These are phyloP conservation scores for Aporophyla lueneburgensis DNA, from an alignment of 2,888 invertebrate species.

Conservation along the genomic window DNA sequence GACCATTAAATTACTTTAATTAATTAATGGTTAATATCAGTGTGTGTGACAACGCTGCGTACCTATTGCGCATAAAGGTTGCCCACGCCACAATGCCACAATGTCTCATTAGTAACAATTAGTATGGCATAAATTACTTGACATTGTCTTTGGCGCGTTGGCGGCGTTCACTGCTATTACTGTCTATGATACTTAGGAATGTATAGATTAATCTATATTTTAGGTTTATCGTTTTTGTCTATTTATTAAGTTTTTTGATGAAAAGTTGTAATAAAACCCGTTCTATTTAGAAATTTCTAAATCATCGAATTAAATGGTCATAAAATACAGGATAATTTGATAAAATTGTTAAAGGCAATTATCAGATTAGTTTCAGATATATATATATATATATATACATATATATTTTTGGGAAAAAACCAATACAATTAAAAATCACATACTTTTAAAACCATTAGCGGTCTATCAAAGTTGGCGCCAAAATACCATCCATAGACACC, in stretches of 20 bases:
- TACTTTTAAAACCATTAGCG: constrained; percentile 69
- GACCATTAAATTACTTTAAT: constrained; percentile 65
- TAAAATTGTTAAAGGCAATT: constrained; percentile 30
- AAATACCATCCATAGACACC: constrained; percentile 74
- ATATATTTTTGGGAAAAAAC: constrained; percentile 27
- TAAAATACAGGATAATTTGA: constrained; percentile 34
- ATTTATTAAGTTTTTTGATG: constrained; percentile 16
- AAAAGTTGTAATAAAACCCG: background rate
- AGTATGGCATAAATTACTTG: constrained; percentile 85
- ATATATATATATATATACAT: constrained; percentile 44
- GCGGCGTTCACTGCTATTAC: constrained; percentile 71
- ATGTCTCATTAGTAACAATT: constrained; percentile 86
- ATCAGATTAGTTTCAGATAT: constrained; percentile 48
- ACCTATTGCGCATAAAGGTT: constrained; percentile 52
- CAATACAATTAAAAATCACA: constrained; percentile 33
- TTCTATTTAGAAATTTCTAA: constrained; percentile 19
- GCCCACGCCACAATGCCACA: constrained; percentile 80
- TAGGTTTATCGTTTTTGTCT: constrained; percentile 13
- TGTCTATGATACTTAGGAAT: constrained; percentile 67
- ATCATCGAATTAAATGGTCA: constrained; percentile 31
- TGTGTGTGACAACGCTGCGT: constrained; percentile 57
- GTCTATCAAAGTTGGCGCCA: constrained; percentile 81
- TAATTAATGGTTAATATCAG: constrained; percentile 62
- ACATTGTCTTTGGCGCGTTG: constrained; percentile 76
- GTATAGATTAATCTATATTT: constrained; percentile 62